phyloP scores from a whole-genome alignment of 1,140 invertebrate genomes.

The Ditylenchus dipsaci region DNA sequence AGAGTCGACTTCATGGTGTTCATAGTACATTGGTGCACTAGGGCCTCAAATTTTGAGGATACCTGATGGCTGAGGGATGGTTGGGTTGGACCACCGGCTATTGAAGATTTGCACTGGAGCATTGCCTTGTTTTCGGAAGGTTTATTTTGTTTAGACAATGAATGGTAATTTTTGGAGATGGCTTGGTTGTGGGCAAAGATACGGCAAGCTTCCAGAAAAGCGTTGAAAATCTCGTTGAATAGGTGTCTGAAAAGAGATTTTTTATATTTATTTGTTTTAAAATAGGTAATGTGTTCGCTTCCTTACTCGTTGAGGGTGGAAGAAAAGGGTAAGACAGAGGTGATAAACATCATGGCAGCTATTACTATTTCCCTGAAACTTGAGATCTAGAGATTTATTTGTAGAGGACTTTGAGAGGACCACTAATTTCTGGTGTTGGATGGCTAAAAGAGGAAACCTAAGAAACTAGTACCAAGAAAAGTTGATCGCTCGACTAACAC shows the following conservation, averaged over 20 bases:
- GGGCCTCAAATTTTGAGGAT: not conserved
- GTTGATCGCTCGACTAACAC: too few relatives aligned
- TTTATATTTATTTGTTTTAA: not conserved
- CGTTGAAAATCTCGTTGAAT: not conserved
- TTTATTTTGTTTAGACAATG: not conserved
- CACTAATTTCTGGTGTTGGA: too few relatives aligned
- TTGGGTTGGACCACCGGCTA: not conserved
- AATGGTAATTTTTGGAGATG: not conserved
- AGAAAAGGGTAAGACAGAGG: slow-evolving; percentile 1
- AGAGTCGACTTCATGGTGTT: not conserved
- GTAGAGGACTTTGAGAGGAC: too few relatives aligned
- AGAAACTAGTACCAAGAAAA: too few relatives aligned
- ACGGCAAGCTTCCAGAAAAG: not conserved
- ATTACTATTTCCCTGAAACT: not conserved
- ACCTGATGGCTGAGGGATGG: not conserved
- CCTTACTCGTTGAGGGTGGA: not conserved
- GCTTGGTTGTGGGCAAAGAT: not conserved
- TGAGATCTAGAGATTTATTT: too few relatives aligned
- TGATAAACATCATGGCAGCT: slow-evolving; percentile 1
- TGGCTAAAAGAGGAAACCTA: too few relatives aligned
- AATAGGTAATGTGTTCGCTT: too few relatives aligned
- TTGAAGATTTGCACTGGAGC: not conserved
- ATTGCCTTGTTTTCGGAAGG: not conserved
- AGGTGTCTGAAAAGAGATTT: not conserved
- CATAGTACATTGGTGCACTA: not conserved